Evolutionary conservation across 2,888 invertebrate species (phyloP), one percentile per base, ranked within the genome.

Genomic region (Drosophila antonietae): DNA sequence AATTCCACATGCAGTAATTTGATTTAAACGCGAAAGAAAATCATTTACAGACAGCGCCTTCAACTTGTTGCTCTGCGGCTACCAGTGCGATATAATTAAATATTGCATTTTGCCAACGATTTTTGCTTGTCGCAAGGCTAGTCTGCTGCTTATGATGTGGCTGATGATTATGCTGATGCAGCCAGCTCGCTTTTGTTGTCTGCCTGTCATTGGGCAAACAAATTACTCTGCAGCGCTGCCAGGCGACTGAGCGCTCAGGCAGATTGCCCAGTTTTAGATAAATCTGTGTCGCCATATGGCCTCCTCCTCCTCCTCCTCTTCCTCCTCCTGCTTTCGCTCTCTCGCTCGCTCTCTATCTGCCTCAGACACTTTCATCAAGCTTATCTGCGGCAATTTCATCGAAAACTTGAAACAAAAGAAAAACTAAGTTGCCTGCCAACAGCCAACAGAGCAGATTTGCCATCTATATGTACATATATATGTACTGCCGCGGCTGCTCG

Each of bases 201-300:
- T 53, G 69, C 47, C 73, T 77, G 84, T 78, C 87, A 77, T 62
- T 75, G 73, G 86, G 72, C 73, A 72, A 86, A 82, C 80, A 87
- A 84, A 87, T 85, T 84, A 80, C 75, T 75, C 70, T 73, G 59
- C 39, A 33, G 12, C 68, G 71, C 59, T 14, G 60, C n/a, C 58
- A 56, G 63, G 43, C 81, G 59, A 15, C 39, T 31, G 62, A 63
- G 51, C 65, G 71, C 57, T 71, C 80, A 60, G 87, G 87, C 87
- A 87, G 87, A 86, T 87, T 84, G 87, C 87, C 88, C 87, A 88
- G 76, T 86, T 75, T 73, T 65, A 73, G 87, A 87, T 87, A 88
- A 88, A 82, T 78, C 65, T 74, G 28, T 80, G 73, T 69, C 68
- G 69, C 52, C 56, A 57, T 35, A 35, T 64, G 41, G 35, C 37